Evolutionary conservation across 2,797 vertebrate species (phyloP).

Genomic region (Labeo calbasu): DNA sequence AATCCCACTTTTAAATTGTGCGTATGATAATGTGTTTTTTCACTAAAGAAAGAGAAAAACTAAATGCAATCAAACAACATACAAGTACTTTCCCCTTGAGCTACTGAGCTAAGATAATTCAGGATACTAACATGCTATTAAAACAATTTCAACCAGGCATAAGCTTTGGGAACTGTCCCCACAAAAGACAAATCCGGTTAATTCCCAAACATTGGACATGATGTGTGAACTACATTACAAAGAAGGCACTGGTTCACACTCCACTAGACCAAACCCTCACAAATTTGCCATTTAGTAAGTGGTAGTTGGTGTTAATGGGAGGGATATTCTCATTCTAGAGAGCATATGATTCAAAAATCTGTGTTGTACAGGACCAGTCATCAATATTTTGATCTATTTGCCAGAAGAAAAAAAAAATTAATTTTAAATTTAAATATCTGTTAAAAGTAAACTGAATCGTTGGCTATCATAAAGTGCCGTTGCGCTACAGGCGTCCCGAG

Average conservation of each 20-base stretch:
- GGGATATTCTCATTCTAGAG: neutral
- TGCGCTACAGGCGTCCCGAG: too few species aligned
- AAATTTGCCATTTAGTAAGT: neutral
- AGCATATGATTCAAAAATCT: neutral
- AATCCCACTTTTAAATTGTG: neutral
- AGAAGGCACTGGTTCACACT: conserved; percentile 25
- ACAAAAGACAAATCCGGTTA: neutral
- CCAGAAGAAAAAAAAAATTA: neutral
- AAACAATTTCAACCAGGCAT: conserved; percentile 4
- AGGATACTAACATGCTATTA: neutral
- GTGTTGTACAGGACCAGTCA: neutral
- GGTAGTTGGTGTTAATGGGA: neutral
- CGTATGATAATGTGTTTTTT: neutral
- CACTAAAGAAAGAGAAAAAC: neutral
- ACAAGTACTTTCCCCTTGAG: neutral
- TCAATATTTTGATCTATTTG: neutral
- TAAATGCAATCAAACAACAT: neutral
- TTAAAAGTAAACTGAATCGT: neutral
- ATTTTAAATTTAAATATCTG: neutral
- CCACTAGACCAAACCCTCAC: neutral
- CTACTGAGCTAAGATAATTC: neutral
- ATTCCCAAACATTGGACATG: neutral
- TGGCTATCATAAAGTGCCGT: too few species aligned
- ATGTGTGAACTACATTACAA: neutral
- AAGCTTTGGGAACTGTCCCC: neutral